Evolutionary conservation across 2,888 invertebrate genomes (phyloP), one percentile per base, ranked within the genome.

Genomic region (Abrostola tripartita): DNA sequence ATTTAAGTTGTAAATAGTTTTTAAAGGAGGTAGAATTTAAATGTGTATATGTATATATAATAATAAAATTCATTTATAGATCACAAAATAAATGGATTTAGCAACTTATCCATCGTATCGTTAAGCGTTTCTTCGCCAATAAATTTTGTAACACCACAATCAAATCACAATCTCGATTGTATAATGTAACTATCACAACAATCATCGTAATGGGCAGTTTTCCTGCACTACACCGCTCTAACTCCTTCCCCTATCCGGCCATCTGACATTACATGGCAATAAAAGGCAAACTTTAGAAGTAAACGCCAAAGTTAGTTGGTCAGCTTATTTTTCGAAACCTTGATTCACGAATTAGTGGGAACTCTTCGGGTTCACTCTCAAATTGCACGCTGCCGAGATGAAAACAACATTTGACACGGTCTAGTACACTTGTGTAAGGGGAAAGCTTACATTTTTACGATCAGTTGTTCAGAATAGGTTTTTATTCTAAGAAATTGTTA

Each of bases 341-440:
- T 75, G 78, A 81, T 78, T 79, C 72, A 76, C 65, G 68, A 78
- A 83, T 78, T 76, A 76, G 70, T 71, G 53, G 47, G 37, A 42
- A 52, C 57, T 51, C 61, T 68, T 50, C 37, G 8, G 52, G 67
- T 71, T 78, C 68, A 63, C 49, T 70, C 69, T 61, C 61, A 68
- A 71, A 74, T 80, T 70, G 72, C 64, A 57, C 66, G 65, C 61
- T 44, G 63, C 42, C 56, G 65, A 74, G 59, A 73, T 81, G 81
- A 85, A 88, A 87, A 87, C 84, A 88, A 85, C 83, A 84, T 88
- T 86, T 82, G 78, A 82, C 74, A 81, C 81, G 88, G 85, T 86
- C 87, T 87, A 71, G 74, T 85, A 81, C 78, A 71, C 85, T 75
- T 79, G 74, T 75, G 74, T 75, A 49, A 74, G 78, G 72, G 63